Evolutionary conservation across 2,113 vertebrate genomes (phyloP).

Genomic region (Willisornis vidua): DNA sequence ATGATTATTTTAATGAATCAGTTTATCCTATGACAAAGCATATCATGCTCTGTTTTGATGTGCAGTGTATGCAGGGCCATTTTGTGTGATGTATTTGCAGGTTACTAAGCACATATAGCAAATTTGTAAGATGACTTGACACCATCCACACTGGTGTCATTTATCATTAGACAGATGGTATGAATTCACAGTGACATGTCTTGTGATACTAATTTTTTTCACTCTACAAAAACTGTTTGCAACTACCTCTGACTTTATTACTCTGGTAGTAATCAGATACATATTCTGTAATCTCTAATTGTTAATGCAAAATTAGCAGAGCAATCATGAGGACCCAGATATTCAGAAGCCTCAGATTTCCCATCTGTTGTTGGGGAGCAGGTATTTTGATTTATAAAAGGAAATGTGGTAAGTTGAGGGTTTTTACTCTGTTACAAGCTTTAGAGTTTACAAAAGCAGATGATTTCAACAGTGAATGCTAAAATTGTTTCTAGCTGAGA

Average conservation of each 20-base stretch:
- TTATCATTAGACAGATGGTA: conserved; percentile 23
- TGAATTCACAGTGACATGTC: not conserved
- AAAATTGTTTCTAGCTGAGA: not conserved
- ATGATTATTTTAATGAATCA: not conserved
- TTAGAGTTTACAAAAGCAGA: not conserved
- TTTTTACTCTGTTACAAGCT: not conserved
- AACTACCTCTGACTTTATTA: not conserved
- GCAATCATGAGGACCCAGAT: not conserved
- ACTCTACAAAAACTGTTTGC: not conserved
- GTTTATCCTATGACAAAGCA: not conserved
- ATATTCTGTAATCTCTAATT: not conserved
- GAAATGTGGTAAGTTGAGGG: not conserved
- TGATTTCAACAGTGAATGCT: not conserved
- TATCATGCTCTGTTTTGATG: not conserved
- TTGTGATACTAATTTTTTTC: not conserved
- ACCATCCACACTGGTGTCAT: not conserved
- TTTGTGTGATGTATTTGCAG: not conserved
- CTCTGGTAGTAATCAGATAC: not conserved
- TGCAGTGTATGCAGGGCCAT: not conserved
- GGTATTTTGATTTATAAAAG: not conserved
- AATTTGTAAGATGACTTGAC: conserved; percentile 1
- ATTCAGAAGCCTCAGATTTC: not conserved
- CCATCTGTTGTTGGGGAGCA: not conserved
- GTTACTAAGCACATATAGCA: not conserved
- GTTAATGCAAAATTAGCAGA: not conserved